These are phyloP conservation scores for Cheilinus undulatus DNA, from an alignment of 2,113 vertebrate species.

Conservation along the genomic window DNA sequence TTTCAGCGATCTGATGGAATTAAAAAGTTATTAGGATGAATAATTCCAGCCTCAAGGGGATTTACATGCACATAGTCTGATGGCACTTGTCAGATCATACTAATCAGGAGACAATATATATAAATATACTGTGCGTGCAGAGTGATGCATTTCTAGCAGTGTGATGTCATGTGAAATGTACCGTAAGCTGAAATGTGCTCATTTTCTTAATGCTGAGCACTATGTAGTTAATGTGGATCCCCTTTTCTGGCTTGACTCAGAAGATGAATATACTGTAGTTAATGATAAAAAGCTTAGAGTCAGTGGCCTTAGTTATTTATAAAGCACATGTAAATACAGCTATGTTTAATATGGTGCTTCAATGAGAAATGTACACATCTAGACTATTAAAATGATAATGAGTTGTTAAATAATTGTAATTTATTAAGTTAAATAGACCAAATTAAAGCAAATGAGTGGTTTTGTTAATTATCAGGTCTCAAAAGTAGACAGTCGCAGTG, in stretches of 20 bases:
- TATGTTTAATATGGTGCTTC: not conserved
- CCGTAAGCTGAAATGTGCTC: conserved; percentile 21
- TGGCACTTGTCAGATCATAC: conserved; percentile 47
- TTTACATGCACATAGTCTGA: conserved; percentile 63
- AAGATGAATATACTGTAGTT: not conserved
- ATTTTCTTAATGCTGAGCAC: not conserved
- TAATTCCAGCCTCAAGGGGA: conserved; percentile 58
- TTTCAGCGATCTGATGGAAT: conserved; percentile 58
- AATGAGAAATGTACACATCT: not conserved
- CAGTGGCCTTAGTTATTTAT: conserved; percentile 6
- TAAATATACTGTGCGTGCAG: not conserved
- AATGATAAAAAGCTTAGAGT: conserved; percentile 2
- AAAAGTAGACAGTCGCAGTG: not conserved
- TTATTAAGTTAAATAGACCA: not conserved
- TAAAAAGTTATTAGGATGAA: conserved; percentile 59
- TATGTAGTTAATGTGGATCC: not conserved
- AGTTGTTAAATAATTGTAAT: not conserved
- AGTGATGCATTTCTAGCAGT: not conserved
- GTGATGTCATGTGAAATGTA: conserved; percentile 29
- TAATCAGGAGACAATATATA: conserved; percentile 31
- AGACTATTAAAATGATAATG: not conserved
- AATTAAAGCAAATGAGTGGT: not conserved
- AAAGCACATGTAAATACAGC: not conserved
- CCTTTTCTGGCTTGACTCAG: not conserved
- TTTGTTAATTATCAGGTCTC: not conserved